phyloP scores from a whole-genome alignment of 1,140 invertebrate genomes.

The Drosophila teissieri region DNA sequence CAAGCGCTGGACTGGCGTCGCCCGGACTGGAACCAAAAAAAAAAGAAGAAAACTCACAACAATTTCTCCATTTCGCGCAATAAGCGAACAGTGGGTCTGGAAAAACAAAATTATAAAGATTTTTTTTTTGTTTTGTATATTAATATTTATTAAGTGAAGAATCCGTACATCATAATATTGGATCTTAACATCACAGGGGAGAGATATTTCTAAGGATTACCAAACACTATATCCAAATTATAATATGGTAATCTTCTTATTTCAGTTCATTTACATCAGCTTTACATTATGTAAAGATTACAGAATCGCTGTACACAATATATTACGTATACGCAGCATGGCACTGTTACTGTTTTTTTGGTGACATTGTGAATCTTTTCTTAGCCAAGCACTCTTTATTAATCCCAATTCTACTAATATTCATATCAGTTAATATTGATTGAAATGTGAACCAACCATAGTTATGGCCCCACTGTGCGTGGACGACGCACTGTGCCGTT shows the following conservation, averaged over 20 bases:
- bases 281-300: too few relatives aligned
- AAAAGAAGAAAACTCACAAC: slow-evolving; percentile 28
- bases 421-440: too few relatives aligned
- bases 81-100: slow-evolving; percentile 23
- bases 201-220: too few relatives aligned
- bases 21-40: slow-evolving; percentile 30
- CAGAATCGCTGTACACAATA: not conserved
- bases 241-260: not conserved
- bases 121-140: too few relatives aligned
- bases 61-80: slow-evolving; percentile 6
- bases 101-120: not conserved
- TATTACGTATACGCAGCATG: not conserved
- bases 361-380: too few relatives aligned
- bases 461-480: slow-evolving; percentile 21
- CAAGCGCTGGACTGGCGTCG: slow-evolving; percentile 56
- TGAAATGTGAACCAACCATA: not conserved
- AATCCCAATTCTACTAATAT: too few relatives aligned
- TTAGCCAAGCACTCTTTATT: too few relatives aligned
- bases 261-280: too few relatives aligned
- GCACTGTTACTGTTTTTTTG: not conserved
- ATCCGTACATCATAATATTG: too few relatives aligned
- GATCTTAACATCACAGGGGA: too few relatives aligned
- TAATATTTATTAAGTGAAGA: too few relatives aligned
- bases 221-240: too few relatives aligned
- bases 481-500: slow-evolving; percentile 27